Base-by-base conservation (phyloP, 2,113 vertebrate species). In the Sceloporus undulatus region DNA sequence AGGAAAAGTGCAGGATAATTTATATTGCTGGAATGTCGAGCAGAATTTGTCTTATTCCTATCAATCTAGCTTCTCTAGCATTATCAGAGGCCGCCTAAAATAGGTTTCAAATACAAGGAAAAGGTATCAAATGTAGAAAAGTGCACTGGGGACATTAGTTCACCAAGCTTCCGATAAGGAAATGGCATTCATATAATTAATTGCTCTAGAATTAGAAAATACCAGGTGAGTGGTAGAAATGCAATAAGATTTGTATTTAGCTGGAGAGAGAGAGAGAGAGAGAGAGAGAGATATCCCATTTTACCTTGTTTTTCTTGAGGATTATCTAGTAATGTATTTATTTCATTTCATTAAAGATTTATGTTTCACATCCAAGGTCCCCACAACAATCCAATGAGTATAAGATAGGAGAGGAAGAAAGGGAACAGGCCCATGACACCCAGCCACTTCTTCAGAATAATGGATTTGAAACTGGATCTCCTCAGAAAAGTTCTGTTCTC, bases 1-100 rank as follows among this genome's bases (percentile, higher is more conserved):
- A 38, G 76, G 40, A 87, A 56, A 7, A 23, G 65, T 71, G 59
- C 85, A 56, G 0, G 7, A 76, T 18, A 62, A 62, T 89, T 93
- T 88, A 3, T 82, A 68, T 4, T 78, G 38, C 5, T 48, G 9
- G 74, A 89, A 88, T 21, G 75, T 2, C 10, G 29, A 40, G 5
- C 6, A 79, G 62, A 79, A 42, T 89, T 79, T 85, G 9, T 0
- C 62, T 84, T 0, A 59, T 92, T 88, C 66, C 19, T 84, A 27
- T 2, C 85, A 40, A 59, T 59, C 0, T 65, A 52, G 84, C 5
- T 62, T 70, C 81, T 86, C 16, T 71, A 85, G 87, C 38, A 0
- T 82, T 81, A 62, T 25, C 82, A 79, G 66, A 66, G 0, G 80
- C 27, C 40, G 56, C 25, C 48, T 88, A 40, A 79, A 42, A 71